Conservation (phyloP, 2,888 invertebrate species). For the Zelleria hepariella region DNA sequence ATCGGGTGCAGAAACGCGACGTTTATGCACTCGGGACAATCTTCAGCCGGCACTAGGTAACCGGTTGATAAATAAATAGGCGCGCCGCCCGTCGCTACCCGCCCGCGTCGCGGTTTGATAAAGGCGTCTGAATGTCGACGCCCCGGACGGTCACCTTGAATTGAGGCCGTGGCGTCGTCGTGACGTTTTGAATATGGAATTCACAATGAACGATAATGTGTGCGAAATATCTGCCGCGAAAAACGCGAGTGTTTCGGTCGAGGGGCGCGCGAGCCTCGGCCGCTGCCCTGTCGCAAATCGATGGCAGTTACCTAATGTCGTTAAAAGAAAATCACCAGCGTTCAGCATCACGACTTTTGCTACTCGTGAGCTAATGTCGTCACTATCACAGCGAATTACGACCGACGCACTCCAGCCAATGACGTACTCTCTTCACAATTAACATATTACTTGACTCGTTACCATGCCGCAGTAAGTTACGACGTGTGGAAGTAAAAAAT, state of each 20-base stretch:
- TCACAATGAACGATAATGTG: neutral
- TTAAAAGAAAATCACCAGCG: neutral
- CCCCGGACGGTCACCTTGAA: conserved; percentile 62
- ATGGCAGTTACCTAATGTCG: neutral
- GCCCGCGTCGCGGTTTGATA: conserved; percentile 40
- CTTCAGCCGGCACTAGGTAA: conserved; percentile 15
- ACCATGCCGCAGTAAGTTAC: neutral
- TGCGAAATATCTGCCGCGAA: conserved; percentile 25
- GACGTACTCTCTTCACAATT: neutral
- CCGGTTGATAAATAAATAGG: conserved; percentile 30
- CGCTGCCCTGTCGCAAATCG: neutral
- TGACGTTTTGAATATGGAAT: conserved; percentile 6
- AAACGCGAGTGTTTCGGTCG: conserved; percentile 10
- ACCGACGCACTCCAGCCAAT: neutral
- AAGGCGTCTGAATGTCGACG: conserved; percentile 66
- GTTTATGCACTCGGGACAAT: too few relatives aligned
- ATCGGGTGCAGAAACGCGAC: neutral
- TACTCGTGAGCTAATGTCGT: neutral
- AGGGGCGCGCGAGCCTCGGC: neutral
- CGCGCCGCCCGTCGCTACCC: conserved; percentile 24
- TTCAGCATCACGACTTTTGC: neutral
- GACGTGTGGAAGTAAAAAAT: neutral
- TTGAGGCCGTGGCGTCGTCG: conserved; percentile 34
- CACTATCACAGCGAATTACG: neutral
- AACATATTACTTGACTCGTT: conserved; percentile 1